These are phyloP conservation scores for Drosophila orosa DNA, from an alignment of 1,140 invertebrate species.

Conservation along the genomic window DNA sequence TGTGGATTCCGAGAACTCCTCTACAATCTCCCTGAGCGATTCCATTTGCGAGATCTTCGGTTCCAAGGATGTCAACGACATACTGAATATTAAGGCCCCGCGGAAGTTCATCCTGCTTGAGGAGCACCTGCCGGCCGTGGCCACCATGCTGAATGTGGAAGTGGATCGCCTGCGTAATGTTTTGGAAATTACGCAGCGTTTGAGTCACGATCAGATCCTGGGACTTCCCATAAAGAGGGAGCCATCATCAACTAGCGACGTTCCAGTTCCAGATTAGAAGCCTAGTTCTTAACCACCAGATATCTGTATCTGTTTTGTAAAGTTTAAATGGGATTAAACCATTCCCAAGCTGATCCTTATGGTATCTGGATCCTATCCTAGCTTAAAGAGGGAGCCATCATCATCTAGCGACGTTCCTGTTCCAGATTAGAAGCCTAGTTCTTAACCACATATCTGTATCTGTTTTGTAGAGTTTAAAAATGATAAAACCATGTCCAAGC, in stretches of 20 bases:
- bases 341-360: background rate
- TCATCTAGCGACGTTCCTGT: background rate
- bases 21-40: constrained; percentile 53
- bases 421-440: background rate
- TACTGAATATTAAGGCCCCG: constrained; percentile 40
- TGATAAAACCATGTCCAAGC: background rate
- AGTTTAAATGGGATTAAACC: constrained; percentile 5
- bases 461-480: constrained; percentile 12
- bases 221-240: constrained; percentile 2
- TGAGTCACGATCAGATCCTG: constrained; percentile 48
- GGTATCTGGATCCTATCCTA: too few relatives aligned
- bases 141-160: constrained; percentile 55
- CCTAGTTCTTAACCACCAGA: background rate
- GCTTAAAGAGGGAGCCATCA: background rate
- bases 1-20: constrained; percentile 27
- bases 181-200: constrained; percentile 39
- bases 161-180: constrained; percentile 45
- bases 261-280: too few relatives aligned
- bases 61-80: constrained; percentile 43
- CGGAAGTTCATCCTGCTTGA: constrained; percentile 49
- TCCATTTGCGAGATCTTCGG: constrained; percentile 64
- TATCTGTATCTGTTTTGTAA: background rate
- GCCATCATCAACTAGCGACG: background rate
- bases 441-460: background rate
- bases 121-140: constrained; percentile 57